These are phyloP conservation scores for Salvelinus fontinalis DNA, from an alignment of 2,113 vertebrate species.

Conservation along the genomic window DNA sequence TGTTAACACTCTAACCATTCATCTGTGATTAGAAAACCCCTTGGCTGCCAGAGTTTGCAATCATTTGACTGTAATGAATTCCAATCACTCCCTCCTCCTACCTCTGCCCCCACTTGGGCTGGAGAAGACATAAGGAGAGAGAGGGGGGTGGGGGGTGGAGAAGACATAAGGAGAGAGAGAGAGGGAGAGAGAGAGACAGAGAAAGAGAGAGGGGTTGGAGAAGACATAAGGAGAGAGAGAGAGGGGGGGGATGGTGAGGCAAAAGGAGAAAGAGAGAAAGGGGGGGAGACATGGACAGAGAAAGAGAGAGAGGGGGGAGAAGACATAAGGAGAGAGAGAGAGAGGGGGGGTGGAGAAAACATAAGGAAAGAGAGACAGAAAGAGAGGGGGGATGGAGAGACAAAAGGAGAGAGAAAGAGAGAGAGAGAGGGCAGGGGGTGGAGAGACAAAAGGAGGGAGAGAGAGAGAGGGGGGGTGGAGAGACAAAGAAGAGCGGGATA, in stretches of 20 bases:
- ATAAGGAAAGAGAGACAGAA: too few species aligned
- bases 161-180: too few species aligned
- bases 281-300: too few species aligned
- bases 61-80: conserved; percentile 82
- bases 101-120: conserved; percentile 67
- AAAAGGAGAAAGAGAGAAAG: background rate
- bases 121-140: conserved; percentile 53
- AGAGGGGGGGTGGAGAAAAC: too few species aligned
- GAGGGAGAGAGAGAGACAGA: background rate
- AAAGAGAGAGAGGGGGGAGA: too few species aligned
- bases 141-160: background rate
- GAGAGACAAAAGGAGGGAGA: background rate
- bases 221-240: conserved; percentile 22
- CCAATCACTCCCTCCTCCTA: conserved; percentile 70
- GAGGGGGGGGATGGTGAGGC: too few species aligned
- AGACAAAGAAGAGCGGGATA: background rate
- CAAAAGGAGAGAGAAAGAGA: too few species aligned
- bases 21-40: conserved; percentile 77
- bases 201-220: background rate
- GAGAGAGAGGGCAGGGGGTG: too few species aligned
- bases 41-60: conserved; percentile 74
- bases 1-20: conserved; percentile 71
- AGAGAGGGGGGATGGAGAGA: background rate
- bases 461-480: too few species aligned
- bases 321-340: background rate